Percentiles rank a stretch among this genome's conserved stretches.
Conservation (phyloP, 2,888 invertebrate species). For the Phortica okadai region DNA sequence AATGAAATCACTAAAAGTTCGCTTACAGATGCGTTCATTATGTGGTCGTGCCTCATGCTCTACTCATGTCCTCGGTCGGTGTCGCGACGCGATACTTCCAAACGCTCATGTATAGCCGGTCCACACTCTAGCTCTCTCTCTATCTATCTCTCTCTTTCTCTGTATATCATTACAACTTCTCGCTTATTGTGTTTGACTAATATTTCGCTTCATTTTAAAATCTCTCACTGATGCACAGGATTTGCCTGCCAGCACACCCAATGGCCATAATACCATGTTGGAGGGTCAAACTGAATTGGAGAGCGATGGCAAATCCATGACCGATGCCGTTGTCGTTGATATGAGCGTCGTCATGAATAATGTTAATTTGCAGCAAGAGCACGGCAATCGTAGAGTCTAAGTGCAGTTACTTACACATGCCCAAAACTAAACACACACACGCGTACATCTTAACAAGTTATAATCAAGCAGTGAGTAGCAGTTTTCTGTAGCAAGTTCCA, state of each 20-base stretch:
- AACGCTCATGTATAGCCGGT: slow-evolving; percentile 8
- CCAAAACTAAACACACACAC: slow-evolving; percentile 33
- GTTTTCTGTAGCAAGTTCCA: background rate
- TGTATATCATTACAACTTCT: background rate
- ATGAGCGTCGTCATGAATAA: slow-evolving; percentile 77
- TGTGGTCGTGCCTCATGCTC: slow-evolving; percentile 7
- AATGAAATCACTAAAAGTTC: slow-evolving; percentile 55
- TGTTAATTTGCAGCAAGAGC: slow-evolving; percentile 65
- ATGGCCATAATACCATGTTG: slow-evolving; percentile 77
- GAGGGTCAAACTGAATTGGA: slow-evolving; percentile 77
- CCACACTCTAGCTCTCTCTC: background rate
- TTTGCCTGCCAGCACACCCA: slow-evolving; percentile 75
- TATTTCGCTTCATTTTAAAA: background rate
- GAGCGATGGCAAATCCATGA: slow-evolving; percentile 77
- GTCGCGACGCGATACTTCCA: background rate
- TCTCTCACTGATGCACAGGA: slow-evolving; percentile 74
- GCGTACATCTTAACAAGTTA: slow-evolving; percentile 1
- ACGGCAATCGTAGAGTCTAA: slow-evolving; percentile 62
- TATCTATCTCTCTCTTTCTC: background rate
- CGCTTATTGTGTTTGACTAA: background rate
- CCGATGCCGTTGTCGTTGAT: slow-evolving; percentile 80
- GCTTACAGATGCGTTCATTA: slow-evolving; percentile 54
- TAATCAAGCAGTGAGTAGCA: background rate
- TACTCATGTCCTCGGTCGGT: background rate
- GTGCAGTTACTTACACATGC: slow-evolving; percentile 37